Evolutionary conservation across 2,113 vertebrate genomes (phyloP).

Genomic region (Atherinomorus stipes): DNA sequence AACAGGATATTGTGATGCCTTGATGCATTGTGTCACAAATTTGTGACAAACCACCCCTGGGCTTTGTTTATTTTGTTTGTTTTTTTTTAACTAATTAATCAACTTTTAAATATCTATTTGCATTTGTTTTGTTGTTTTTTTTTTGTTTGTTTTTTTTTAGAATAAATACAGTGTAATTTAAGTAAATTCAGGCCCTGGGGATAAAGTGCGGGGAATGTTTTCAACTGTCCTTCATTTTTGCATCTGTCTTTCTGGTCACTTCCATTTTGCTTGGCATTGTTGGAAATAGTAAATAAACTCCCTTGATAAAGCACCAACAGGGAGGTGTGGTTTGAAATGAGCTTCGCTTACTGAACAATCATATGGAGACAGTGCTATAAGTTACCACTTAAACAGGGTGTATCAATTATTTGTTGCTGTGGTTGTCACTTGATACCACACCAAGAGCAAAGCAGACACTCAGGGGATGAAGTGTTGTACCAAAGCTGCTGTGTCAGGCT

Average conservation of each 20-base stretch:
- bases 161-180: no score
- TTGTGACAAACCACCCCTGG: no score
- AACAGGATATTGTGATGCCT: no score
- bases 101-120: no score
- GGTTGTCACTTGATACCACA: conserved; percentile 48
- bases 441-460: conserved; percentile 24
- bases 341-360: not conserved
- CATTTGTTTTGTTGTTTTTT: not conserved
- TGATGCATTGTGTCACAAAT: no score
- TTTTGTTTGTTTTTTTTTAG: not conserved
- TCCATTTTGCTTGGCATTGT: no score
- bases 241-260: no score
- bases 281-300: not conserved
- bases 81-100: no score
- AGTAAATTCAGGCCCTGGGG: no score
- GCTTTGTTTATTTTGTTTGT: no score
- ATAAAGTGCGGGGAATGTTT: no score
- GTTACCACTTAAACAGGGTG: conserved; percentile 10
- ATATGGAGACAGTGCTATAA: not conserved
- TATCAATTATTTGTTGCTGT: conserved; percentile 67
- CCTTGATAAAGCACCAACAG: not conserved
- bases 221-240: no score
- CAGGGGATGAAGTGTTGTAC: conserved; percentile 11
- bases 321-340: not conserved
- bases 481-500: conserved; percentile 18